Evolutionary conservation across 1,140 invertebrate species (phyloP).

Genomic region (Ditylenchus dipsaci): DNA sequence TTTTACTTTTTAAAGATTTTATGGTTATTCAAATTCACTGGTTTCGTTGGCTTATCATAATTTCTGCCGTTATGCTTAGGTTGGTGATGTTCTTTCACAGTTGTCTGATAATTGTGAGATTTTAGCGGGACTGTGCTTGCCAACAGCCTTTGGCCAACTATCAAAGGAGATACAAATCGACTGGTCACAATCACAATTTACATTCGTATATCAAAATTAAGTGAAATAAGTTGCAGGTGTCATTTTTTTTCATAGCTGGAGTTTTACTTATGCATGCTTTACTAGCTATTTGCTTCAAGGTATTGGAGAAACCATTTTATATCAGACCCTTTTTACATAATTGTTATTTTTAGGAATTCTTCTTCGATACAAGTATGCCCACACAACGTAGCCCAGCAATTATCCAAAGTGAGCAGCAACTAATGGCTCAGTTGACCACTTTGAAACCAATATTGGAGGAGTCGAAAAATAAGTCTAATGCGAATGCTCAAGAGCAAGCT

Average conservation of each 20-base stretch:
- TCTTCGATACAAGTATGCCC: conserved; percentile 35
- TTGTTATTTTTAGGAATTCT: conserved; percentile 22
- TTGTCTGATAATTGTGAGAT: conserved; percentile 51
- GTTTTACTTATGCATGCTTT: conserved; percentile 30
- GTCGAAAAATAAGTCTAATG: background rate
- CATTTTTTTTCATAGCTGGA: conserved; percentile 34
- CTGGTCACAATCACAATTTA: conserved; percentile 17
- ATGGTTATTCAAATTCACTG: conserved; percentile 75
- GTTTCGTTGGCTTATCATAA: conserved; percentile 80
- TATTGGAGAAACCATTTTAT: background rate
- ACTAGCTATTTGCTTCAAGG: conserved; percentile 40
- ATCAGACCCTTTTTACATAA: background rate
- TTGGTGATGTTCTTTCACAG: background rate
- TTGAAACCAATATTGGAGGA: background rate
- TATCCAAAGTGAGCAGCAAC: background rate
- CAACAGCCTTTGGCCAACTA: conserved; percentile 73
- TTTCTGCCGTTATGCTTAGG: conserved; percentile 74
- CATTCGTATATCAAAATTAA: background rate
- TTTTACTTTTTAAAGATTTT: conserved; percentile 70
- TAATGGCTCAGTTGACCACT: background rate
- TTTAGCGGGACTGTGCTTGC: conserved; percentile 80
- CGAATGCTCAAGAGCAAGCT: background rate
- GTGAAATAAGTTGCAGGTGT: conserved; percentile 8
- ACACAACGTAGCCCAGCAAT: background rate
- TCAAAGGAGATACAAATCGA: conserved; percentile 64